These are phyloP conservation scores for Heliconius hermathena DNA, from an alignment of 1,140 invertebrate species.

Conservation along the genomic window DNA sequence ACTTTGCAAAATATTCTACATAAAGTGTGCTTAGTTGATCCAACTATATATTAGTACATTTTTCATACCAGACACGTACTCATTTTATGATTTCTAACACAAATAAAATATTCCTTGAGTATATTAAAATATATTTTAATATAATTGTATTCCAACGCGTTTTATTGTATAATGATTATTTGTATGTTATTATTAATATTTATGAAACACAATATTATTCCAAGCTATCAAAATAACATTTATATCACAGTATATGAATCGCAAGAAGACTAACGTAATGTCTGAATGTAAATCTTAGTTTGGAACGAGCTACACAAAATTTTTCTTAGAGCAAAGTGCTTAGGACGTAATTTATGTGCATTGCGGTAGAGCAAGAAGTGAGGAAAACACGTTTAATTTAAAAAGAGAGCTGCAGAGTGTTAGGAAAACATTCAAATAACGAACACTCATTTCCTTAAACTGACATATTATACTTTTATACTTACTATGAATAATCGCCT, in stretches of 20 bases:
- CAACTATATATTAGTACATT: too few species aligned
- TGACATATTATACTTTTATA: neutral
- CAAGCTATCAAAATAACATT: too few species aligned
- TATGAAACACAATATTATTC: too few species aligned
- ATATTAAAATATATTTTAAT: too few species aligned
- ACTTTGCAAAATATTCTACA: too few species aligned
- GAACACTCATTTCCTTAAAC: neutral
- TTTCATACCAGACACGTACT: too few species aligned
- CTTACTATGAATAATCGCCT: neutral
- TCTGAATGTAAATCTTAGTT: neutral
- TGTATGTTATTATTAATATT: too few species aligned
- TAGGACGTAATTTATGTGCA: conserved; percentile 9
- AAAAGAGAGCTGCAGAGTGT: neutral
- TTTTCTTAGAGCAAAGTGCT: conserved; percentile 7
- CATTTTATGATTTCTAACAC: too few species aligned
- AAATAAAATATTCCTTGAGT: too few species aligned
- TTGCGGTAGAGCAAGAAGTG: neutral
- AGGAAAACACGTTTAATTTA: neutral
- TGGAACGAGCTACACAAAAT: neutral
- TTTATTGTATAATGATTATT: too few species aligned
- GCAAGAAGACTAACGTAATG: neutral
- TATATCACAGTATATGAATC: neutral
- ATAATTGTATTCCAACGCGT: too few species aligned
- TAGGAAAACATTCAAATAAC: neutral
- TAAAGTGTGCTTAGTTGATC: too few species aligned